Evolutionary conservation across 2,888 invertebrate species (phyloP).

Genomic region (Poecilobothrus nobilitatus): DNA sequence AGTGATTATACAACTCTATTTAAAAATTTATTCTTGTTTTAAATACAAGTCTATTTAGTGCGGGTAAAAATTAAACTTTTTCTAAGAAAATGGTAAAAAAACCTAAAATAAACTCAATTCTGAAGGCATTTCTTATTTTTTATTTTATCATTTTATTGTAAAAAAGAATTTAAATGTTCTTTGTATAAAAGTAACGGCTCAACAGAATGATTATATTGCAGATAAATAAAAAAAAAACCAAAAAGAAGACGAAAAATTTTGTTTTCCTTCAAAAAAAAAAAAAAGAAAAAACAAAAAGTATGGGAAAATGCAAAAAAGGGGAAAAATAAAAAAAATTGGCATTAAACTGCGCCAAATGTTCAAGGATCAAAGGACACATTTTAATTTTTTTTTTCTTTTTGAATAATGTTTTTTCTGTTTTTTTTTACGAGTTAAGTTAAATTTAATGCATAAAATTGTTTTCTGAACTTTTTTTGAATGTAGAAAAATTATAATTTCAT

Average conservation of each 20-base stretch:
- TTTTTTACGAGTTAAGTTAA: neutral
- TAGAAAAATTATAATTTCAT: conserved; percentile 1
- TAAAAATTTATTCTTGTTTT: no score
- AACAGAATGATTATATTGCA: neutral
- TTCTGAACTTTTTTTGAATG: neutral
- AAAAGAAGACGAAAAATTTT: neutral
- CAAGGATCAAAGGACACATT: conserved; percentile 4
- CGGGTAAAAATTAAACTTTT: no score
- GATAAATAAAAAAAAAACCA: neutral
- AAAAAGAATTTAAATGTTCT: no score
- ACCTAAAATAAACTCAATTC: no score
- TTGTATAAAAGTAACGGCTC: neutral
- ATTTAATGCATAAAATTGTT: neutral
- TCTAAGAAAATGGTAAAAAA: no score
- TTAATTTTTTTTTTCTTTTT: neutral
- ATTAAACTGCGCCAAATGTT: conserved; percentile 4
- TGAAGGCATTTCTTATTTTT: no score
- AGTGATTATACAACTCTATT: no score
- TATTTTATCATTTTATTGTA: no score
- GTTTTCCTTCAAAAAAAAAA: neutral
- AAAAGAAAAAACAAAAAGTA: neutral
- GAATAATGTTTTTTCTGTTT: neutral
- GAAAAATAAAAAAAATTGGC: neutral
- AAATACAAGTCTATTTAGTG: no score
- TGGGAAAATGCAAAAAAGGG: neutral